phyloP scores from a whole-genome alignment of 2,888 invertebrate species.

The Plagodis pulveraria region DNA sequence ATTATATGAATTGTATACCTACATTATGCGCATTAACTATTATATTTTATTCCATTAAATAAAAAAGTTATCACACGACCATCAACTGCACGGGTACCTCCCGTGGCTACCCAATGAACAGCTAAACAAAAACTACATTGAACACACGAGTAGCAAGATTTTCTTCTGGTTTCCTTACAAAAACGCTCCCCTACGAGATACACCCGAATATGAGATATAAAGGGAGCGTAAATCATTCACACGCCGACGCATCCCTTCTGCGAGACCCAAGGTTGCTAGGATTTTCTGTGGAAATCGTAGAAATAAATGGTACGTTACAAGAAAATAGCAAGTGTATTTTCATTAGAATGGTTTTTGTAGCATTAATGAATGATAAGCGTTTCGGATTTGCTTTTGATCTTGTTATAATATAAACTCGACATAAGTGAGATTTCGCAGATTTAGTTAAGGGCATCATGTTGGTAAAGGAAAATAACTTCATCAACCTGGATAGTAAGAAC shows the following conservation, averaged over 20 bases:
- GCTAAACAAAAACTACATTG: neutral
- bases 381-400: no score
- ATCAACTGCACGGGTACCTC: no score
- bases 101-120: neutral
- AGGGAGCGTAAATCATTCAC: conserved; percentile 51
- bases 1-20: no score
- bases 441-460: no score
- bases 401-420: neutral
- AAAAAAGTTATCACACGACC: no score
- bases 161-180: conserved; percentile 14
- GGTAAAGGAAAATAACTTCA: no score
- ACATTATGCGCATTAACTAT: no score
- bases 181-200: conserved; percentile 36
- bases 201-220: conserved; percentile 49
- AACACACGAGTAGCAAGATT: conserved; percentile 15
- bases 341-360: no score
- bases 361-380: no score
- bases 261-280: conserved; percentile 18
- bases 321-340: neutral
- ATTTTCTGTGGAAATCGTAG: conserved; percentile 17
- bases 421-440: no score
- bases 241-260: conserved; percentile 47
- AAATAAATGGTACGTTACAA: neutral
- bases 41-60: no score
- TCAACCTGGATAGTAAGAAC: no score